phyloP scores from a whole-genome alignment of 2,888 invertebrate genomes.

The Melinaea menophilus region DNA sequence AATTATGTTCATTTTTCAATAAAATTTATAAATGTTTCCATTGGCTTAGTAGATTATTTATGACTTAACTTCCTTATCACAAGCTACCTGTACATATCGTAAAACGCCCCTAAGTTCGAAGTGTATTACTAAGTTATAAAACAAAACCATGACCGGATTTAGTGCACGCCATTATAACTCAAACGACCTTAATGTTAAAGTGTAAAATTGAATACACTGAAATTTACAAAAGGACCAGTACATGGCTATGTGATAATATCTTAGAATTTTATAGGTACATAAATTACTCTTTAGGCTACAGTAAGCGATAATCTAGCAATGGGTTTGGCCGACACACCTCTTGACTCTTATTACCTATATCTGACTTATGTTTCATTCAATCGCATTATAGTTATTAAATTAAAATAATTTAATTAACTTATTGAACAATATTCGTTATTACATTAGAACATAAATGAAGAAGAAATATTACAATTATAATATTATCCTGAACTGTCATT shows the following conservation, averaged over 20 bases:
- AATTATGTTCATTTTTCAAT: not conserved
- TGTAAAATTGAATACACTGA: conserved; percentile 13
- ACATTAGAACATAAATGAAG: not conserved
- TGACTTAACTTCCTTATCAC: conserved; percentile 23
- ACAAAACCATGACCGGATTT: conserved; percentile 31
- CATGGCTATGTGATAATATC: conserved; percentile 32
- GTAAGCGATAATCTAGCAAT: conserved; percentile 23
- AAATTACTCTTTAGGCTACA: conserved; percentile 52
- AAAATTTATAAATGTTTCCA: not conserved
- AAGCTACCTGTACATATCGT: conserved; percentile 26
- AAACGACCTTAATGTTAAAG: conserved; percentile 30
- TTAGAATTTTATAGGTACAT: conserved; percentile 44
- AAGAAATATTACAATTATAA: not conserved
- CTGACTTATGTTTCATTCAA: too few species aligned
- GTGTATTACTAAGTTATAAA: conserved; percentile 53
- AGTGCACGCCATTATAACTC: conserved; percentile 21
- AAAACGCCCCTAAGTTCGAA: conserved; percentile 40
- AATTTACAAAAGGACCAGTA: conserved; percentile 14
- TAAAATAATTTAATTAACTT: not conserved
- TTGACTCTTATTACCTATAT: conserved; percentile 13
- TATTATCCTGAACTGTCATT: not conserved
- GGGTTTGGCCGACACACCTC: conserved; percentile 30
- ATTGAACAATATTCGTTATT: not conserved
- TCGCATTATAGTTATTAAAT: too few species aligned
- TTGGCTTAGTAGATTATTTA: conserved; percentile 14